Evolutionary conservation across 1,140 invertebrate species (phyloP).

Genomic region (Magallana gigas): DNA sequence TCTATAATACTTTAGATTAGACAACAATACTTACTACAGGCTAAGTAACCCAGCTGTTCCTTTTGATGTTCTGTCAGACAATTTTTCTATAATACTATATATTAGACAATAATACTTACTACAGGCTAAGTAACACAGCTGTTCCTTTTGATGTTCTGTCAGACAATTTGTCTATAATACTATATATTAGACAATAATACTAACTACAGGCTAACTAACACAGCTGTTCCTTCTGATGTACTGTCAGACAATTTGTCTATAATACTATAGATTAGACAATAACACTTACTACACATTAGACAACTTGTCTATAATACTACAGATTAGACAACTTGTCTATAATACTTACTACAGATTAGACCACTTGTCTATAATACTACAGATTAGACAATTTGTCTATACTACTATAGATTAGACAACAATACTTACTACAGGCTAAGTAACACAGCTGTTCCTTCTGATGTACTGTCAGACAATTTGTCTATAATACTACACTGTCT

Average conservation of each 20-base stretch:
- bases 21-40: constrained; percentile 57
- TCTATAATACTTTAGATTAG: no score
- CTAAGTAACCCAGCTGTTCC: constrained; percentile 83
- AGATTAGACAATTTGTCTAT: constrained; percentile 88
- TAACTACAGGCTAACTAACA: constrained; percentile 80
- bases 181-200: no score
- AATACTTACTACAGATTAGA: no score
- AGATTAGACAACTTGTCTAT: no score
- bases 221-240: constrained; percentile 85
- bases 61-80: constrained; percentile 83
- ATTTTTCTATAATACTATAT: constrained; percentile 42
- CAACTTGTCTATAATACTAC: no score
- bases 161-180: constrained; percentile 83
- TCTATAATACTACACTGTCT: no score
- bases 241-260: constrained; percentile 50
- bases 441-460: constrained; percentile 88
- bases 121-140: constrained; percentile 80
- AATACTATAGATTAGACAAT: no score
- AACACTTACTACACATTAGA: no score
- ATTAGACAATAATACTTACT: constrained; percentile 48
- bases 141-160: constrained; percentile 79
- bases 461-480: constrained; percentile 57
- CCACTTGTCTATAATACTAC: constrained; percentile 76
- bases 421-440: no score
- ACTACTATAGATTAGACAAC: no score